Evolutionary conservation across 2,888 invertebrate species (phyloP).

Genomic region (Eupithecia dodoneata): DNA sequence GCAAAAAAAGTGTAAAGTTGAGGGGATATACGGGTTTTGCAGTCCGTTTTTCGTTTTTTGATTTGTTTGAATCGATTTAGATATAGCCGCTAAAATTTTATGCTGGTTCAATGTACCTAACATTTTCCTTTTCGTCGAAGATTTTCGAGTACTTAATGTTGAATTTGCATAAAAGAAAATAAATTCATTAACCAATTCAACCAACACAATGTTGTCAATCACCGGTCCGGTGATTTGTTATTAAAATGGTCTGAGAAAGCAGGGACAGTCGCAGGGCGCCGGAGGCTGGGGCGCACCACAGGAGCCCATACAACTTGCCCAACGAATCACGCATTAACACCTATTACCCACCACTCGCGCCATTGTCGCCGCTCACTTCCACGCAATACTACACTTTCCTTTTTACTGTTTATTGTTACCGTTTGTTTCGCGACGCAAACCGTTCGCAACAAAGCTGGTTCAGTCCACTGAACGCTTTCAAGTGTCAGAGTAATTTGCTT

Average conservation of each 20-base stretch:
- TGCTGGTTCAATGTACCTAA: too few relatives aligned
- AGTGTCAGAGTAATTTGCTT: constrained; percentile 81
- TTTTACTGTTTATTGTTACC: constrained; percentile 83
- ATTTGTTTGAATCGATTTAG: too few relatives aligned
- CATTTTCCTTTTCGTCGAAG: too few relatives aligned
- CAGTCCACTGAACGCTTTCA: constrained; percentile 78
- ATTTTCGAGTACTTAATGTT: neutral
- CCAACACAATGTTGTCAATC: constrained; percentile 73
- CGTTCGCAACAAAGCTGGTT: constrained; percentile 76
- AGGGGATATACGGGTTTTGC: too few relatives aligned
- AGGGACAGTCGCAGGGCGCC: constrained; percentile 28
- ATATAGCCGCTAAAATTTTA: too few relatives aligned
- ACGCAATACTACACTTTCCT: constrained; percentile 81
- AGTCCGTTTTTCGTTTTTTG: too few relatives aligned
- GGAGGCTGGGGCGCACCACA: constrained; percentile 42
- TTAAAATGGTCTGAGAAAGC: constrained; percentile 64
- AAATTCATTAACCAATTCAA: constrained; percentile 62
- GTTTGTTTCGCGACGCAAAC: constrained; percentile 82
- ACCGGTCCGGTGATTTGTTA: constrained; percentile 75
- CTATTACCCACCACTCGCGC: constrained; percentile 65
- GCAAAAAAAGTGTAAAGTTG: too few relatives aligned
- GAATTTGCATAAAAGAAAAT: constrained; percentile 40
- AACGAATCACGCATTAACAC: constrained; percentile 79
- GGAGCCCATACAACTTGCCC: constrained; percentile 69
- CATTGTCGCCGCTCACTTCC: constrained; percentile 71